Percentiles rank a stretch among this genome's conserved stretches.
Evolutionary conservation across 2,113 vertebrate genomes (phyloP).

Genomic region (Noctilio leporinus): DNA sequence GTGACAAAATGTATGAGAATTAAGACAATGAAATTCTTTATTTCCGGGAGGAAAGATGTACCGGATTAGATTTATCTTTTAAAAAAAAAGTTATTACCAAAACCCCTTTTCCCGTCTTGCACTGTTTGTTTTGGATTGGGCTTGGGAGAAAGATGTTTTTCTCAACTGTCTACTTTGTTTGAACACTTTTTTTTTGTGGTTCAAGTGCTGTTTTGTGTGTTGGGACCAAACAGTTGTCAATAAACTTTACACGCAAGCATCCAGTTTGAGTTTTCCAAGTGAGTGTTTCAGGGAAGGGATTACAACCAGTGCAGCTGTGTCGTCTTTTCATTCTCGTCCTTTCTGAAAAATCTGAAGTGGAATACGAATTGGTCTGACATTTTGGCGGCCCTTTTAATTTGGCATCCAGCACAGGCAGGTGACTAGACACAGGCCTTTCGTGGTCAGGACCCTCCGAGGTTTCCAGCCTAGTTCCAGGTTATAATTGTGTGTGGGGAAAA

Average conservation of each 20-base stretch:
- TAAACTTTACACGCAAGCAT: conserved; percentile 96
- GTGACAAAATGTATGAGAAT: conserved; percentile 71
- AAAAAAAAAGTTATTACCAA: conserved; percentile 67
- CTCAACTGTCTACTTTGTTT: conserved; percentile 79
- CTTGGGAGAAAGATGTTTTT: conserved; percentile 68
- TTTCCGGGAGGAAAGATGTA: conserved; percentile 73
- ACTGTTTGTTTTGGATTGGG: conserved; percentile 69
- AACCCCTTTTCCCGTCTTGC: conserved; percentile 70
- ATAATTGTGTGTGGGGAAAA: neutral
- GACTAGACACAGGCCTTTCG: accelerated
- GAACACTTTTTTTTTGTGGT: conserved; percentile 79
- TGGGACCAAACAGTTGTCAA: conserved; percentile 94
- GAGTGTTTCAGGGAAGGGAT: neutral
- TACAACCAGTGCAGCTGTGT: neutral
- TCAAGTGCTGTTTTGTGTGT: conserved; percentile 88
- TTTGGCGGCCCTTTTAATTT: neutral
- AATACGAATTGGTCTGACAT: neutral
- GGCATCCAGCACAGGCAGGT: neutral
- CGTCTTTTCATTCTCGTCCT: neutral
- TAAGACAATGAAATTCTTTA: conserved; percentile 74
- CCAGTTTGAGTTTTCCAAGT: neutral
- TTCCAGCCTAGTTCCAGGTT: neutral
- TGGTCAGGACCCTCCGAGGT: neutral
- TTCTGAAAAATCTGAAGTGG: neutral
- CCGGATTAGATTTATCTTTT: conserved; percentile 68